phyloP scores from a whole-genome alignment of 2,888 invertebrate species.

The Deroplatys truncata region DNA sequence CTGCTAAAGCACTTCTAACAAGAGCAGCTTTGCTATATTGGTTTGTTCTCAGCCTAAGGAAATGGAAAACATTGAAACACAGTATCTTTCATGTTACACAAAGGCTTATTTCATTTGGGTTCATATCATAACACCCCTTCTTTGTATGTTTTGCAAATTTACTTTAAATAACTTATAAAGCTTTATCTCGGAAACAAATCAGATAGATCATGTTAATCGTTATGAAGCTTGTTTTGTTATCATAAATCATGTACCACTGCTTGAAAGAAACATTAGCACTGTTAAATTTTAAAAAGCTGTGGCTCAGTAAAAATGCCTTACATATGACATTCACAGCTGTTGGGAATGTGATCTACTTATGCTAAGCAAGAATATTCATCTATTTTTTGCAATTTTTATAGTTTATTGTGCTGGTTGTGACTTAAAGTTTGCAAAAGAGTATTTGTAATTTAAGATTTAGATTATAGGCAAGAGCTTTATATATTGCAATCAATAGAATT shows the following conservation, averaged over 20 bases:
- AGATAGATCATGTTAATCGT: neutral
- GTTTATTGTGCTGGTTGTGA: neutral
- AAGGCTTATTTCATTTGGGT: neutral
- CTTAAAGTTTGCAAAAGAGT: neutral
- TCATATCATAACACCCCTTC: neutral
- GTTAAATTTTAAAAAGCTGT: neutral
- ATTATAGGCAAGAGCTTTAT: neutral
- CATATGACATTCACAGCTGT: neutral
- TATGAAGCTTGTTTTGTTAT: neutral
- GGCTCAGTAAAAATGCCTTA: constrained; percentile 8
- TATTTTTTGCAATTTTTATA: constrained; percentile 1
- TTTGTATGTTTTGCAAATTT: neutral
- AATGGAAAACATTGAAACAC: too few relatives aligned
- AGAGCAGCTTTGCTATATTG: too few relatives aligned
- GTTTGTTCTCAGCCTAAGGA: too few relatives aligned
- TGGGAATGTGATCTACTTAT: neutral
- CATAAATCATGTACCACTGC: neutral
- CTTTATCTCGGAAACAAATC: neutral
- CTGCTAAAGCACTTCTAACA: too few relatives aligned
- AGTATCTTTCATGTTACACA: neutral
- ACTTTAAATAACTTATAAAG: neutral
- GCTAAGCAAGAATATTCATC: neutral
- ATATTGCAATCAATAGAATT: neutral
- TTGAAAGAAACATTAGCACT: neutral
- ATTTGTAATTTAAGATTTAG: neutral